These are phyloP conservation scores for Smutsia temminckii DNA, from an alignment of 2,797 vertebrate species.

Conservation along the genomic window DNA sequence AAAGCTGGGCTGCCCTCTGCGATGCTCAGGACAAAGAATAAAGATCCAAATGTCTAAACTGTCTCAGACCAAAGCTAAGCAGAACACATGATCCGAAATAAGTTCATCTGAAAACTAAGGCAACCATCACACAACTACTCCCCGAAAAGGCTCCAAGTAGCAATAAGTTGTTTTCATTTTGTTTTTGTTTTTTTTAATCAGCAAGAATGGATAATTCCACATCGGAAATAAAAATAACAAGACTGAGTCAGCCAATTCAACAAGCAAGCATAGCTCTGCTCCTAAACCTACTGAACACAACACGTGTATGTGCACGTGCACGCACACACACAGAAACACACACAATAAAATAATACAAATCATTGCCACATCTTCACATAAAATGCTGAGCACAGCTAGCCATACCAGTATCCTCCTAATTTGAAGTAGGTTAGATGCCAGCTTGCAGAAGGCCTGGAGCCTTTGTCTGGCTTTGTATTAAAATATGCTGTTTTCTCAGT, in stretches of 20 bases:
- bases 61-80: constrained; percentile 1
- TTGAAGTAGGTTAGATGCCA: not conserved
- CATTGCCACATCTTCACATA: not conserved
- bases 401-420: not conserved
- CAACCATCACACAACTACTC: not conserved
- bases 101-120: not conserved
- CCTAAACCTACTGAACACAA: not conserved
- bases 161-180: not conserved
- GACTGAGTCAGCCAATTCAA: not conserved
- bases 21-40: not conserved
- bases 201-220: not conserved
- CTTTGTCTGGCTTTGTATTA: not conserved
- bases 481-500: not conserved
- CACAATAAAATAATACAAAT: not conserved
- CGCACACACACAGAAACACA: not conserved
- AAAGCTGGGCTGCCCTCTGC: too few relatives aligned
- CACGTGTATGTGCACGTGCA: rapidly evolving
- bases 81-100: not conserved
- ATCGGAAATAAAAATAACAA: not conserved
- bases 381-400: not conserved
- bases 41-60: not conserved
- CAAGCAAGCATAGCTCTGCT: not conserved
- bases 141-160: not conserved
- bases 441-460: not conserved
- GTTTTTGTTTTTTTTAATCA: not conserved